Evolutionary conservation across 2,888 invertebrate genomes (phyloP), one percentile per base, ranked within the genome.

Genomic region (Hanleya hanleyi): DNA sequence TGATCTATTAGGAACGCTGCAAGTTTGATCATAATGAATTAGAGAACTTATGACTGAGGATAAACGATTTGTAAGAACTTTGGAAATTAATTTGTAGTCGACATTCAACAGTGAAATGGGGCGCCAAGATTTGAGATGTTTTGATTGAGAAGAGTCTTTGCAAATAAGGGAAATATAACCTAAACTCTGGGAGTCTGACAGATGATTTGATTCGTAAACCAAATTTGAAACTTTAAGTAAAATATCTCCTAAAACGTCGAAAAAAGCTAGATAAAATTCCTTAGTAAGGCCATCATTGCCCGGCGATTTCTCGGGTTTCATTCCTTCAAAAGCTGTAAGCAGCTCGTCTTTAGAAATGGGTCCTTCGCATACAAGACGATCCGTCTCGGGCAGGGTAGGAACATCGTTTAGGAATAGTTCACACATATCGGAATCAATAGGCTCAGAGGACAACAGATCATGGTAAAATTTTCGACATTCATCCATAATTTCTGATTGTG

Each of bases 41-140:
- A 81, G 64, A 18, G 70, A 50, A 1, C 69, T 41, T 37, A 81
- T 51, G 32, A 81, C 74, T 12, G 41, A 38, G 18, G 69, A 68
- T 32, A 82, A 57, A 3, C 80, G 22, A 41, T 73, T 78, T 15
- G 77, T 38, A 15, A 81, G 37, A 22, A 72, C 29, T 75, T 81
- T 80, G 1, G 80, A 79, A 2, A 81, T 33, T 57, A 80, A 76
- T 71, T 82, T 79, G 18, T 78, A 71, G 62, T 82, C 80, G 9
- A 77, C 49, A 74, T 80, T 78, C 29, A 81, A 61, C 2, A 81
- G 50, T 9, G 78, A 78, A 36, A 82, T 82, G 5, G 80, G 83
- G 26, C 80, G 57, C 62, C 76, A 81, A 57, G 74, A 74, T 71
- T 79, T 78, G 61, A 81, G 64, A 69, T 73, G 18, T 9, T 66